Base-by-base conservation (phyloP, 1,140 invertebrate genomes). In the Venturia canescens region DNA sequence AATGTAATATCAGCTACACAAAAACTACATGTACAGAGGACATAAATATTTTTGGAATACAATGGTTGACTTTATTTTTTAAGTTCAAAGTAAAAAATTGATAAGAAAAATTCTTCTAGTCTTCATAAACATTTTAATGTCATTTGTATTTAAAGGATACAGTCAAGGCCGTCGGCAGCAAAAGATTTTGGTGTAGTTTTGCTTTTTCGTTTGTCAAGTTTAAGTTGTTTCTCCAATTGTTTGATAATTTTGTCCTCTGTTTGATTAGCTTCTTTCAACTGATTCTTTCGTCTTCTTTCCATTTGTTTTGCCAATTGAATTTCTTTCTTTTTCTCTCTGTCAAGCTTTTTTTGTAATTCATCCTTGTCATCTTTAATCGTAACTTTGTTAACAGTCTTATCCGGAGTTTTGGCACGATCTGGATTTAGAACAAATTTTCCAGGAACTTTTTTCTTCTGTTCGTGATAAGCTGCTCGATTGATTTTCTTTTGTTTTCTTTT, bases 181-280 rank as follows among this genome's bases (percentile, higher is more conserved):
- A 98, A 98, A 82, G 94, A 95, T 86, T 96, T 96, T 7, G 96
- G 96, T 50, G 96, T 92, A 72, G 93, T 93, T 86, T 97, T 96
- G 34, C 92, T 94, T 87, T 96, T 96, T 67, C 93, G 93, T 85
- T 96, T 97, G 79, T 97, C 96, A 5, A 98, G 86, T 83, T 96
- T 96, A 1, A 98, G 90, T 87, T 96, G 94, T 89, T 98, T 98
- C 86, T 97, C 97, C 79, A 98, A 88, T 86, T 94, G 94, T 85
- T 94, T 95, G 18, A 98, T 97, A 63, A 94, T 92, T 84, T 93
- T 94, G 80, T 98, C 97, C 90, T 98, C 97, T 23, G 95, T 93
- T 67, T 94, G 91, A 92, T 97, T 97, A 0, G 94, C 96, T 84
- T 95, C 88, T 18, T 94, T 81, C 16, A 97, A 87, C 83, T 95